Evolutionary conservation across 2,797 vertebrate genomes (phyloP).

Genomic region (Pseudotriccus pelzelni): DNA sequence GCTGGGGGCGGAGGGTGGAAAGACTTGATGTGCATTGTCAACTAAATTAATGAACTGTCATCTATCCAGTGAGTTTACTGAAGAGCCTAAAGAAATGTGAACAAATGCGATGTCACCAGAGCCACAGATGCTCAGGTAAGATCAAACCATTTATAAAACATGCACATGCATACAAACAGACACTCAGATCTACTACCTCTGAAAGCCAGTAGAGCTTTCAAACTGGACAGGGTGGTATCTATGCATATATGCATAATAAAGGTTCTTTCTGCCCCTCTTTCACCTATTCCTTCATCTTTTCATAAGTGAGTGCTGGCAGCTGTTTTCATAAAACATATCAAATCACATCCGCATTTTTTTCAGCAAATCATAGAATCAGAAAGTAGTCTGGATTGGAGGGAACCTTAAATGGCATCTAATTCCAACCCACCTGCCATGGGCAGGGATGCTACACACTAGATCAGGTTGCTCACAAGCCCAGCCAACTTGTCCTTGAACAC

Average conservation of each 20-base stretch:
- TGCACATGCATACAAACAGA: not conserved
- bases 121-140: conserved; percentile 39
- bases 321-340: not conserved
- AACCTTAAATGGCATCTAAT: not conserved
- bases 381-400: not conserved
- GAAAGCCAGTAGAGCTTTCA: not conserved
- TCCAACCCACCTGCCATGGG: not conserved
- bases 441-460: not conserved
- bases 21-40: conserved; percentile 22
- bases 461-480: not conserved
- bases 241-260: not conserved
- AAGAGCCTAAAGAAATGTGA: conserved; percentile 25
- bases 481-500: not conserved
- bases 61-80: not conserved
- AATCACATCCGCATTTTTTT: not conserved
- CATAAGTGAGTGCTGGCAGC: not conserved
- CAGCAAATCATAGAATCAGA: not conserved
- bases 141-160: conserved; percentile 2
- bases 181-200: not conserved
- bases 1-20: conserved; percentile 21
- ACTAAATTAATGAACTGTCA: conserved; percentile 60
- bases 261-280: not conserved
- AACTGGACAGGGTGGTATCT: not conserved
- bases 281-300: not conserved
- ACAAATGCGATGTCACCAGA: conserved; percentile 36